A percentile compares a stretch with the other conserved stretches of the same genome.
These are phyloP conservation scores for Calyptommatus sinebrachiatus DNA, from an alignment of 2,113 vertebrate species.

Conservation along the genomic window DNA sequence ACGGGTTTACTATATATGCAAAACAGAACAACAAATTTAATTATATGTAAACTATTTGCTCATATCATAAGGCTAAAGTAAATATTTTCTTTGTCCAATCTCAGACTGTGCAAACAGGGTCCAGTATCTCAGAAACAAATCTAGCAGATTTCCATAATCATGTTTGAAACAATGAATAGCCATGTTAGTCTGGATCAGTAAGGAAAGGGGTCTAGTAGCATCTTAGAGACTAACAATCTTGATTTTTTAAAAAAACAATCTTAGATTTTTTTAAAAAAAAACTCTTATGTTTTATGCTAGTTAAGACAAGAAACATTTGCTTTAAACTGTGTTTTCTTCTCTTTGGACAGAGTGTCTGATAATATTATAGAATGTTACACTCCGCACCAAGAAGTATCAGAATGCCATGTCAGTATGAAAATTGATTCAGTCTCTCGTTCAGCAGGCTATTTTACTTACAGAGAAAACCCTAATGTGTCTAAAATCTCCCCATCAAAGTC, in stretches of 20 bases:
- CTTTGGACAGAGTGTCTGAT: conserved; percentile 55
- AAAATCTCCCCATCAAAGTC: conserved; percentile 89
- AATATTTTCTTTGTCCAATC: not conserved
- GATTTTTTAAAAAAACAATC: too few species aligned
- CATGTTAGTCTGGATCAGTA: too few species aligned
- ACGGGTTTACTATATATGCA: not conserved
- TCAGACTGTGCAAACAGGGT: not conserved
- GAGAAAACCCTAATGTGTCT: conserved; percentile 85
- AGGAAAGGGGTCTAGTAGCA: too few species aligned
- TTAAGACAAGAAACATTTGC: not conserved
- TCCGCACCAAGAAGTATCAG: conserved; percentile 68
- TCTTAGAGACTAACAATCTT: too few species aligned
- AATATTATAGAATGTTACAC: conserved; percentile 84
- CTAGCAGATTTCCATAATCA: not conserved
- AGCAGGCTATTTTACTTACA: conserved; percentile 80
- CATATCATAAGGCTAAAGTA: not conserved
- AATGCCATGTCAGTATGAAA: conserved; percentile 77
- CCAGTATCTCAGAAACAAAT: not conserved
- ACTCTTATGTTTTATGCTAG: not conserved
- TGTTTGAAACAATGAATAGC: not conserved
- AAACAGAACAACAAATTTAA: not conserved
- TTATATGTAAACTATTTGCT: not conserved
- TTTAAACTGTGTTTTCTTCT: conserved; percentile 24
- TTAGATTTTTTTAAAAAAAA: too few species aligned
- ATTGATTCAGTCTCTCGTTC: conserved; percentile 80